phyloP scores from a whole-genome alignment of 2,888 invertebrate genomes.

The Synergus umbraculus region DNA sequence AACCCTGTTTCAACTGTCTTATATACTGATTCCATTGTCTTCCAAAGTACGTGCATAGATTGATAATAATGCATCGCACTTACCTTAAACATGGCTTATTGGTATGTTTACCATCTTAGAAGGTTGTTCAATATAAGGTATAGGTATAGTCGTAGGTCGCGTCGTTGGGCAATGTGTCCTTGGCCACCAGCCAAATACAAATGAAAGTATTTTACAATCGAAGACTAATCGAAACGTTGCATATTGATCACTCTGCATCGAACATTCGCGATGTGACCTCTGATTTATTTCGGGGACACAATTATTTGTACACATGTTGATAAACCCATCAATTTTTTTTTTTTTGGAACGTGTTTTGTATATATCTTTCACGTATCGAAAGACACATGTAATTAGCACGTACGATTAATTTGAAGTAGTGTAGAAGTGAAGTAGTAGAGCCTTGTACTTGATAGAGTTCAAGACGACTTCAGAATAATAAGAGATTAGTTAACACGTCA shows the following conservation, averaged over 20 bases:
- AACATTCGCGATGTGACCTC: conserved; percentile 10
- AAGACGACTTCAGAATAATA: conserved; percentile 14
- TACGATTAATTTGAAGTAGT: not conserved
- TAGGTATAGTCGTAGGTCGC: conserved; percentile 38
- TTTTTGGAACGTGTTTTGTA: not conserved
- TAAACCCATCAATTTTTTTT: too few relatives aligned
- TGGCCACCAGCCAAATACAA: conserved; percentile 68
- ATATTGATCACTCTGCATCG: conserved; percentile 26
- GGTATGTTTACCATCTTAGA: conserved; percentile 21
- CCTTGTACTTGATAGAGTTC: conserved; percentile 25
- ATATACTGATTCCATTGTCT: conserved; percentile 64
- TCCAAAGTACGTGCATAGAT: conserved; percentile 49
- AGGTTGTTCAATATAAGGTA: conserved; percentile 11
- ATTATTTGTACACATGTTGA: not conserved
- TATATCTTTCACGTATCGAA: not conserved
- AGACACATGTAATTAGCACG: not conserved
- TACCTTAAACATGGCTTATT: conserved; percentile 27
- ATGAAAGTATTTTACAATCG: conserved; percentile 63
- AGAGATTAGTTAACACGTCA: conserved; percentile 12
- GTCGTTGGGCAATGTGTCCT: conserved; percentile 68
- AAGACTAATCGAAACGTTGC: conserved; percentile 31
- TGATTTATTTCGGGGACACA: conserved; percentile 3
- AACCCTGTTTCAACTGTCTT: conserved; percentile 56
- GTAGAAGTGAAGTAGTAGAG: not conserved
- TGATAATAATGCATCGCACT: conserved; percentile 43